Evolutionary conservation across 2,888 invertebrate species (phyloP), one percentile per base, ranked within the genome.

Genomic region (Nipponacmea schrenckii): DNA sequence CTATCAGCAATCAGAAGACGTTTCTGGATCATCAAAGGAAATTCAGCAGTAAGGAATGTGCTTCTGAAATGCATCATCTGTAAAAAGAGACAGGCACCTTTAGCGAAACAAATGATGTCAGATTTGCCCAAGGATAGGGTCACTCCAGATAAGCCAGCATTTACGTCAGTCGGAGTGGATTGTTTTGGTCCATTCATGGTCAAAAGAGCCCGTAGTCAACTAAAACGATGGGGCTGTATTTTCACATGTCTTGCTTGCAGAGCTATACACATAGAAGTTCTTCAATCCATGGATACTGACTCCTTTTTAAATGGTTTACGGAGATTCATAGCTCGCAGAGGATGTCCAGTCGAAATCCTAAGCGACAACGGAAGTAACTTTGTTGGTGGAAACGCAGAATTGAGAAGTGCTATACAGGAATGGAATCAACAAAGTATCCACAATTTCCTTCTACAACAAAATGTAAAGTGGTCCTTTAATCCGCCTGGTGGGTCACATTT

Each of bases 401-500:
- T 50, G 17, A 20, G 20, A 20, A n/a, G n/a, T 50, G 50, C 50
- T n/a, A 50, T 50, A 15, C 14, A 50, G n/a, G 50, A 50, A 14
- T 50, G 50, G 50, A 50, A 50, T 78, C 14, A 75, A 73, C 46
- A 69, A 8, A 45, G 64, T 5, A 74, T 77, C 20, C 45, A 56
- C 10, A 31, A 74, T n/a, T 46, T 64, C 56, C 24, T 77, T 62
- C 17, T 56, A n/a, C 69, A 74, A 31, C 67, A 69, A 20, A 62
- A 50, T 39, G 69, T 79, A 17, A 27, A 64, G 12, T 79, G 76
- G 71, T 26, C 63, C 44, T 76, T 76, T 46, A 76, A 77, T 56
- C 75, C 73, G 3, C 77, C 78, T 27, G 39, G 62, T 45, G 70
- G 63, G 0, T 73, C 70, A 17, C 74, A 78, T 62, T 67, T 70